Conservation (phyloP, 2,888 invertebrate genomes). For the Capitulum mitella region DNA sequence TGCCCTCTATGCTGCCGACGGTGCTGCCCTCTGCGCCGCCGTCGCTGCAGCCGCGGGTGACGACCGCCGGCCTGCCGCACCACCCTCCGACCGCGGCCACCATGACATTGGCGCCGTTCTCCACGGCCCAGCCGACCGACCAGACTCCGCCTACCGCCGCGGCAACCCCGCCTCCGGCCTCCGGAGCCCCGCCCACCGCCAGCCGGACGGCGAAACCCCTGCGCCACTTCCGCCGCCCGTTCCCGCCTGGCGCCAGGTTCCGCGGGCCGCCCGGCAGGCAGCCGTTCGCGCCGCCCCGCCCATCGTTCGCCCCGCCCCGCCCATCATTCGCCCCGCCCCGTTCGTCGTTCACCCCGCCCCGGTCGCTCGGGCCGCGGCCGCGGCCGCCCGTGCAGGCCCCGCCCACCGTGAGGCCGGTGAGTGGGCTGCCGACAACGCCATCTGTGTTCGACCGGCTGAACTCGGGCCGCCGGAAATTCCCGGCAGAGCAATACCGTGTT, state of each 20-base stretch:
- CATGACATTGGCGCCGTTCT: too few species aligned
- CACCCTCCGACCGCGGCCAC: too few species aligned
- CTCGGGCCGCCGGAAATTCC: background rate
- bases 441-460: background rate
- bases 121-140: too few species aligned
- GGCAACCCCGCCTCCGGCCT: too few species aligned
- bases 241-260: too few species aligned
- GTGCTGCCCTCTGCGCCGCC: background rate
- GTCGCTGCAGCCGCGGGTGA: too few species aligned
- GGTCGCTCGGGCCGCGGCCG: background rate
- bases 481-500: background rate
- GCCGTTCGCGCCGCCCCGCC: background rate
- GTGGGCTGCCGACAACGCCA: background rate
- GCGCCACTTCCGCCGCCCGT: too few species aligned
- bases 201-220: too few species aligned
- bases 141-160: too few species aligned
- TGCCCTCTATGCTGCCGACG: background rate
- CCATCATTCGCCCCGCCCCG: background rate
- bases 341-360: background rate
- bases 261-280: too few species aligned
- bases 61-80: too few species aligned
- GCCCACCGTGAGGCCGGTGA: background rate
- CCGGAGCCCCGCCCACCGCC: too few species aligned
- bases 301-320: background rate
- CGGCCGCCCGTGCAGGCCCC: background rate